Evolutionary conservation across 2,888 invertebrate genomes (phyloP).

Genomic region (Himalopsyche anomala): DNA sequence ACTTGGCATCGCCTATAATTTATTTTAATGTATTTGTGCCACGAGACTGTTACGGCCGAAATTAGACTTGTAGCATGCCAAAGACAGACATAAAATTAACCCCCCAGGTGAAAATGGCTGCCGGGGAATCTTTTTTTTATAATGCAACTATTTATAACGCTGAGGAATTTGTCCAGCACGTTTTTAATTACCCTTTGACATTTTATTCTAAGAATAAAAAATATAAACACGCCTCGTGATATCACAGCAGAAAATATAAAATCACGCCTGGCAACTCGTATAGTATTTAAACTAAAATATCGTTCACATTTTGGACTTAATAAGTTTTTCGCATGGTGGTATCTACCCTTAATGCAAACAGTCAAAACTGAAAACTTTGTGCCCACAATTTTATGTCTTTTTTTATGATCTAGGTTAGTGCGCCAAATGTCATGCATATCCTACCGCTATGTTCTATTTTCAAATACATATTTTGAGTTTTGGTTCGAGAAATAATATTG

Average conservation of each 20-base stretch:
- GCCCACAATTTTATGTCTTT: too few species aligned
- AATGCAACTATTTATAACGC: not conserved
- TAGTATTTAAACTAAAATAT: too few species aligned
- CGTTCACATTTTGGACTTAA: too few species aligned
- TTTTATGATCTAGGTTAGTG: too few species aligned
- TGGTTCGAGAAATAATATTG: too few species aligned
- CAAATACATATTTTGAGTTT: too few species aligned
- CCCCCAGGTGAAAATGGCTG: not conserved
- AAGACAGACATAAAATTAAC: constrained; percentile 24
- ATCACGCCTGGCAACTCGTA: too few species aligned
- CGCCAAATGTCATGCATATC: too few species aligned
- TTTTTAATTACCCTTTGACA: not conserved
- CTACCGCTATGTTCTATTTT: too few species aligned
- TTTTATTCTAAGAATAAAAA: not conserved
- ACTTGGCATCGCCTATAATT: not conserved
- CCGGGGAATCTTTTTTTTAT: not conserved
- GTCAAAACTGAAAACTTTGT: too few species aligned
- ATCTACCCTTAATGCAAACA: too few species aligned
- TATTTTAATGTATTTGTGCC: not conserved
- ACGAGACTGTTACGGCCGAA: constrained; percentile 5
- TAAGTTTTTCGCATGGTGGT: too few species aligned
- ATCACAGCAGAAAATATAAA: not conserved
- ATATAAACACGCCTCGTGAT: not conserved
- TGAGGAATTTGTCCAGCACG: not conserved
- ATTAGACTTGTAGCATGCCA: not conserved